Conservation (phyloP, 2,888 invertebrate genomes). For the Suillia variegata region DNA sequence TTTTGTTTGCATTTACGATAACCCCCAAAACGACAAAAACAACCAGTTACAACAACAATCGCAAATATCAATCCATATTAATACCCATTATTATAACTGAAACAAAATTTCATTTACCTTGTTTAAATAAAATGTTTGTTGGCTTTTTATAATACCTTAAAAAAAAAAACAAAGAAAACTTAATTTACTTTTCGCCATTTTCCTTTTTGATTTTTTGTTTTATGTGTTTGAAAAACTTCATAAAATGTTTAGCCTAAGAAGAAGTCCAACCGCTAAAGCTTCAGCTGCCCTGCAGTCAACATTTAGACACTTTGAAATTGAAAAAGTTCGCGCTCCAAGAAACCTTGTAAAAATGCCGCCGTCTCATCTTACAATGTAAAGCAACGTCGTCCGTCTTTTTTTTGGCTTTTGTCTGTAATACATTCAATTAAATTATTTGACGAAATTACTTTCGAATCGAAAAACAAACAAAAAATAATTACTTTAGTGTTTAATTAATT, state of each 20-base stretch:
- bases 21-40: slow-evolving; percentile 20
- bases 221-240: slow-evolving; percentile 27
- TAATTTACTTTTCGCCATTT: slow-evolving; percentile 20
- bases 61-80: slow-evolving; percentile 7
- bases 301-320: too few species aligned
- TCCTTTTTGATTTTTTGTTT: slow-evolving; percentile 23
- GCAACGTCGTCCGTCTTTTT: too few species aligned
- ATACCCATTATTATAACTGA: slow-evolving; percentile 29
- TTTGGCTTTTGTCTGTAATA: too few species aligned
- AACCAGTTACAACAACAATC: slow-evolving; percentile 16
- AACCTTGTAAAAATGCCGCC: too few species aligned
- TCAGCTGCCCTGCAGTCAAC: too few species aligned
- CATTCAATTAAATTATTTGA: background rate
- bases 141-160: slow-evolving; percentile 34
- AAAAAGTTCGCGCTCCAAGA: too few species aligned
- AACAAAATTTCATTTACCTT: slow-evolving; percentile 54
- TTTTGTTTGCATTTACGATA: slow-evolving; percentile 13
- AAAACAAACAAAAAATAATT: background rate
- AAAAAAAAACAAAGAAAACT: too few species aligned
- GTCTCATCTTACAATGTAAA: too few species aligned
- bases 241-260: slow-evolving; percentile 47
- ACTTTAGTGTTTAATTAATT: background rate
- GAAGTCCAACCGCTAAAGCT: slow-evolving; percentile 25
- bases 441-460: background rate
- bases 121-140: slow-evolving; percentile 57